Percentiles rank a stretch among this genome's conserved stretches.
These are phyloP conservation scores for Mythimna impura DNA, from an alignment of 2,888 invertebrate genomes.

Conservation along the genomic window DNA sequence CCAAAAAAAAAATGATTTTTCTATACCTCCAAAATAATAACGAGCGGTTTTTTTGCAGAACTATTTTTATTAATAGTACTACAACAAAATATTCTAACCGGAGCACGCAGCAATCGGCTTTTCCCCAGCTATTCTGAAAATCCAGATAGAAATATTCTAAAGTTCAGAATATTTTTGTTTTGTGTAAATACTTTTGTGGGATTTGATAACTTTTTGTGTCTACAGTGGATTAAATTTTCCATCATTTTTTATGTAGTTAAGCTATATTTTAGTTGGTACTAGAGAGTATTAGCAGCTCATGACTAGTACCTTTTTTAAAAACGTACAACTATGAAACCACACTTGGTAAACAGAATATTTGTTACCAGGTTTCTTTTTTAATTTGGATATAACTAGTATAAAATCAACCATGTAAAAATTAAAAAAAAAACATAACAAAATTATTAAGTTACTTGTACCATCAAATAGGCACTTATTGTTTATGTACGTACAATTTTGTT, in stretches of 20 bases:
- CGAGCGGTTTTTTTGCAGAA: background rate
- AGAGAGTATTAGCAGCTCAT: no score
- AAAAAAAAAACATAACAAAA: no score
- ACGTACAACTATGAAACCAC: no score
- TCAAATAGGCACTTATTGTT: background rate
- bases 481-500: background rate
- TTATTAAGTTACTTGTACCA: no score
- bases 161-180: background rate
- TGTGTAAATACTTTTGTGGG: background rate
- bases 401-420: no score
- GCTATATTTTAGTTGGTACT: no score
- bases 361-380: no score
- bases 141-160: background rate
- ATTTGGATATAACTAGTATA: no score
- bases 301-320: no score
- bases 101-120: conserved; percentile 5
- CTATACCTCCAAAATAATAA: background rate
- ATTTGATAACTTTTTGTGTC: background rate
- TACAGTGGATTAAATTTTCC: no score
- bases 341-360: no score
- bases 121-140: background rate
- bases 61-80: background rate
- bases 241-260: no score
- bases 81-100: conserved; percentile 2
- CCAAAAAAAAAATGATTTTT: background rate